Base-by-base conservation (phyloP, 2,113 vertebrate species). In the Speoplatyrhinus poulsoni region DNA sequence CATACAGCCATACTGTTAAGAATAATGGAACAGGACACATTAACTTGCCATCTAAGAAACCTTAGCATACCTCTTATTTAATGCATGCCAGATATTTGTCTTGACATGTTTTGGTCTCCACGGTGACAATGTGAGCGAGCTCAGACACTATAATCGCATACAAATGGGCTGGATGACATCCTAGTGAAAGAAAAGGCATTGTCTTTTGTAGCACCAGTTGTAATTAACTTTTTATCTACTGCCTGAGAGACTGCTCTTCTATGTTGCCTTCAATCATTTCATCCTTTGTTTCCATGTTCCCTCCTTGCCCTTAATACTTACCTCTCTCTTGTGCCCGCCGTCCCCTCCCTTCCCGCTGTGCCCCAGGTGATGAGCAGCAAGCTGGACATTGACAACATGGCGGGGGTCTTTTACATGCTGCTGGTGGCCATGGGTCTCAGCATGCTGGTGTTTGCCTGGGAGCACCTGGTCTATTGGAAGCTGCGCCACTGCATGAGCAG, bases 331-430 rank as follows among this genome's bases (percentile, higher is more conserved):
- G 13, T 63, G 11, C 13, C 46, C 48, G 3, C 56, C 26, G 8
- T 32, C 56, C 11, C 46, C 33, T 62, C 13, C n/a, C 69, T 61
- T 48, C 57, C 55, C 41, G 11, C 49, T 53, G 33, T 49, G 60
- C 70, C 88, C 12, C 92, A 96, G 89, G 95, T 96, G 74, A 96
- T 96, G 95, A 95, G 94, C 88, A 95, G 94, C 79, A 96, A 96
- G 76, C 89, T 96, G 84, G 95, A 96, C 83, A 95, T 96, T 12
- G 95, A 96, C 92, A 96, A 96, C 90, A 96, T 96, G 95, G 95
- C 95, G 0, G 95, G 95, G 0, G 95, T 96, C 13, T 96, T 96
- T 86, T 96, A 96, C 87, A 96, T 96, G 95, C 90, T 96, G 46
- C 89, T 96, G 69, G 95, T 96, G 72, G 95, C 95, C 81, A 96